Percentiles rank a stretch among this genome's conserved stretches.
phyloP scores from a whole-genome alignment of 2,888 invertebrate species.

The Mythimna lalbum region DNA sequence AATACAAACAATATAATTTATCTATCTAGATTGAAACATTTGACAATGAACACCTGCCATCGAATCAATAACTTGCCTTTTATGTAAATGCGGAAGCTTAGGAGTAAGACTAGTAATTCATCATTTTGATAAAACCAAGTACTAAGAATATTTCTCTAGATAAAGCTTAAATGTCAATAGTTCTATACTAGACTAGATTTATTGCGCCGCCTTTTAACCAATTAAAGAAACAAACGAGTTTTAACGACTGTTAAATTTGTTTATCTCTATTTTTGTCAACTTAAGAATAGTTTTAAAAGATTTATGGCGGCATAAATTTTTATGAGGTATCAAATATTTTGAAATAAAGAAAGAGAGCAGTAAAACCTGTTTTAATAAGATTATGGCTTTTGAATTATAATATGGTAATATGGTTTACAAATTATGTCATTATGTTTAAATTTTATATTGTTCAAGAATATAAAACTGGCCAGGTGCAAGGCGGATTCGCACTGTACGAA shows the following conservation, averaged over 20 bases:
- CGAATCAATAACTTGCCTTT: conserved; percentile 4
- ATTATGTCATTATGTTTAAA: neutral
- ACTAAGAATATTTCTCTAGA: neutral
- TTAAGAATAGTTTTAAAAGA: conserved; percentile 22
- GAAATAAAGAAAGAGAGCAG: neutral
- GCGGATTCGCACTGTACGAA: neutral
- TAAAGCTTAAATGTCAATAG: conserved; percentile 36
- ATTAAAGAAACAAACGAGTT: conserved; percentile 38
- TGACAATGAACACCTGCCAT: neutral
- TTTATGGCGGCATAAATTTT: conserved; percentile 36
- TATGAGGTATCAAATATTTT: conserved; percentile 26
- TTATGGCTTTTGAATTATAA: neutral
- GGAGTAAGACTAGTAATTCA: neutral
- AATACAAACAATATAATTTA: too few relatives aligned
- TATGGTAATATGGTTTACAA: neutral
- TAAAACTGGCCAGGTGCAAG: neutral
- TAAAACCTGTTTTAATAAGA: conserved; percentile 1
- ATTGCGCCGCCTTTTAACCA: conserved; percentile 24
- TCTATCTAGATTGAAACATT: too few relatives aligned
- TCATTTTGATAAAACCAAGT: neutral
- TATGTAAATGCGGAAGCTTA: conserved; percentile 19
- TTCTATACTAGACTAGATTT: conserved; percentile 26
- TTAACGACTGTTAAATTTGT: conserved; percentile 48
- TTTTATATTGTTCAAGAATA: neutral
- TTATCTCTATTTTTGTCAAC: conserved; percentile 31